Percentiles rank a stretch among this genome's conserved stretches.
Conservation (phyloP, 2,888 invertebrate species). For the Pollenia labialis region DNA sequence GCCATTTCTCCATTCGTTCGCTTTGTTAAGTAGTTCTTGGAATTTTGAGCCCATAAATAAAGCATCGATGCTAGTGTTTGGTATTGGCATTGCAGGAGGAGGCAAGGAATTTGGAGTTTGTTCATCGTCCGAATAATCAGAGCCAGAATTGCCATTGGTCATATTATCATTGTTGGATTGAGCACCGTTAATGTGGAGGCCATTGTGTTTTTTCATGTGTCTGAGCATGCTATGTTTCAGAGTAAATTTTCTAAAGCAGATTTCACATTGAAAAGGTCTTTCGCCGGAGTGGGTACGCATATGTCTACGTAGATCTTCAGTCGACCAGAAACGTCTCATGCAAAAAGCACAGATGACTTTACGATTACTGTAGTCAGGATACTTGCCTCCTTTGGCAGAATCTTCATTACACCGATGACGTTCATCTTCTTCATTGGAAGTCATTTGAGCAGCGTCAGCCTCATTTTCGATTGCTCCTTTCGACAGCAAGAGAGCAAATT, state of each 20-base stretch:
- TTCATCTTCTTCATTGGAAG: slow-evolving; percentile 85
- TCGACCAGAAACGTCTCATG: slow-evolving; percentile 96
- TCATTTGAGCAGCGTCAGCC: slow-evolving; percentile 75
- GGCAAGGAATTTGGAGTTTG: slow-evolving; percentile 75
- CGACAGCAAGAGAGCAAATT: slow-evolving; percentile 92
- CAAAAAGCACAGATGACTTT: slow-evolving; percentile 97
- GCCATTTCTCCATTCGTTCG: slow-evolving; percentile 80
- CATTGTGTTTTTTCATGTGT: slow-evolving; percentile 94
- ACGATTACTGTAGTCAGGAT: slow-evolving; percentile 93
- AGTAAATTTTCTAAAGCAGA: slow-evolving; percentile 94
- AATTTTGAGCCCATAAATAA: slow-evolving; percentile 79
- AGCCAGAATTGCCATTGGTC: slow-evolving; percentile 79
- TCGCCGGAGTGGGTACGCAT: slow-evolving; percentile 98
- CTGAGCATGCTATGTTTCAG: slow-evolving; percentile 97
- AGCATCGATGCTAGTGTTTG: slow-evolving; percentile 66
- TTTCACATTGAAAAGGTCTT: slow-evolving; percentile 95
- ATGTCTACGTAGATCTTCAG: slow-evolving; percentile 95
- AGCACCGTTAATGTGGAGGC: slow-evolving; percentile 84
- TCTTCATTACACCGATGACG: slow-evolving; percentile 87
- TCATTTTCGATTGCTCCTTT: slow-evolving; percentile 90
- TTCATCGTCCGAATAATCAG: slow-evolving; percentile 84
- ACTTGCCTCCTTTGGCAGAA: slow-evolving; percentile 87
- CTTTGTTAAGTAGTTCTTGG: slow-evolving; percentile 82
- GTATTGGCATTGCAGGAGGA: slow-evolving; percentile 70
- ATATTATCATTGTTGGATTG: slow-evolving; percentile 74